These are phyloP conservation scores for Stictocephala bisonia DNA, from an alignment of 2,888 invertebrate genomes.

Conservation along the genomic window DNA sequence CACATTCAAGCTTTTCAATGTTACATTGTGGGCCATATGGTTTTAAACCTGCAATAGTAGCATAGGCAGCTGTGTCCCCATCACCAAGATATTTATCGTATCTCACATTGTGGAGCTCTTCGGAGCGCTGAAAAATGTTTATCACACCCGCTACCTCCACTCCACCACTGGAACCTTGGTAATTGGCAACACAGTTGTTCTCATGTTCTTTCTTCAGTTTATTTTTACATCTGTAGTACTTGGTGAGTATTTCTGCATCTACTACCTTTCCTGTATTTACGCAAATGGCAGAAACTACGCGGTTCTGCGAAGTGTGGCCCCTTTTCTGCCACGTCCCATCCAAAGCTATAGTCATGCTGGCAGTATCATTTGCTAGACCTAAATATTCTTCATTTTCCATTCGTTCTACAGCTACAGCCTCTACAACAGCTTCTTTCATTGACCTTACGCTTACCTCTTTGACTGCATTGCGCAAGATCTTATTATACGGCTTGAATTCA, in stretches of 20 bases:
- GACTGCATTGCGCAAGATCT: not conserved
- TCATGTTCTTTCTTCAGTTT: not conserved
- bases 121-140: too few species aligned
- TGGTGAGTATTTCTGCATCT: not conserved
- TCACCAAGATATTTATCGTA: too few species aligned
- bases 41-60: too few species aligned
- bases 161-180: too few species aligned
- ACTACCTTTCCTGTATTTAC: not conserved
- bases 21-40: too few species aligned
- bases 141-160: too few species aligned
- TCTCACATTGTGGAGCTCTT: too few species aligned
- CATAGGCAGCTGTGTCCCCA: too few species aligned
- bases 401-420: constrained; percentile 3
- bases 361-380: not conserved
- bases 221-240: not conserved
- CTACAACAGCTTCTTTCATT: not conserved
- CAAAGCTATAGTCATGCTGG: not conserved
- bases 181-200: too few species aligned
- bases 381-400: not conserved
- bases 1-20: too few species aligned
- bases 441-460: too few species aligned
- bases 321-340: constrained; percentile 3
- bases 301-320: not conserved
- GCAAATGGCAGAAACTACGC: not conserved
- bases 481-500: constrained; percentile 7